Conservation (phyloP, 2,797 vertebrate genomes). For the Pyrocephalus nanus region DNA sequence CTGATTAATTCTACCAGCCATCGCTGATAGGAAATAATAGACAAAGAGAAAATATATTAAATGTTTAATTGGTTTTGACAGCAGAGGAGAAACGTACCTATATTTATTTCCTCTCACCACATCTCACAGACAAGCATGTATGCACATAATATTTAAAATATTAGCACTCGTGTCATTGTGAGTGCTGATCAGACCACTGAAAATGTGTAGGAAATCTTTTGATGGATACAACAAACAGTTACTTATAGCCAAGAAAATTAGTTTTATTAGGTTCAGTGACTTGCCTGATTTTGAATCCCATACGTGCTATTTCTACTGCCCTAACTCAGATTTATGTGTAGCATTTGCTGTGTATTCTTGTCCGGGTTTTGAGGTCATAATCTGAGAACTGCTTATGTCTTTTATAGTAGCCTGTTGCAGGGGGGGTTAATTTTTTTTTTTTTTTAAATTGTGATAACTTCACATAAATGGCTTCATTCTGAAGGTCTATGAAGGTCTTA, state of each 20-base stretch:
- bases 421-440: not conserved
- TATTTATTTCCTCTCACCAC: not conserved
- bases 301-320: not conserved
- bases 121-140: not conserved
- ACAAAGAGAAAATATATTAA: not conserved
- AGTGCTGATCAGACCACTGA: not conserved
- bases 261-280: not conserved
- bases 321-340: not conserved
- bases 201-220: not conserved
- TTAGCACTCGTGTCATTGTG: not conserved
- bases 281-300: not conserved
- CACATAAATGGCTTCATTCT: not conserved
- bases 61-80: not conserved
- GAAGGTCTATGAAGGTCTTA: not conserved
- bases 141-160: not conserved
- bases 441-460: not conserved
- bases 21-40: not conserved
- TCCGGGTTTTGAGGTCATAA: not conserved
- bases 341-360: not conserved
- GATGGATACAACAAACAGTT: not conserved
- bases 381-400: not conserved
- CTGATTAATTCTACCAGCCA: not conserved
- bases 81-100: not conserved
- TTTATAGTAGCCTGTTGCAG: not conserved
- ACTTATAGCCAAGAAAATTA: not conserved